Base-by-base conservation (phyloP, 2,797 vertebrate species). In the Sarcoramphus papa region DNA sequence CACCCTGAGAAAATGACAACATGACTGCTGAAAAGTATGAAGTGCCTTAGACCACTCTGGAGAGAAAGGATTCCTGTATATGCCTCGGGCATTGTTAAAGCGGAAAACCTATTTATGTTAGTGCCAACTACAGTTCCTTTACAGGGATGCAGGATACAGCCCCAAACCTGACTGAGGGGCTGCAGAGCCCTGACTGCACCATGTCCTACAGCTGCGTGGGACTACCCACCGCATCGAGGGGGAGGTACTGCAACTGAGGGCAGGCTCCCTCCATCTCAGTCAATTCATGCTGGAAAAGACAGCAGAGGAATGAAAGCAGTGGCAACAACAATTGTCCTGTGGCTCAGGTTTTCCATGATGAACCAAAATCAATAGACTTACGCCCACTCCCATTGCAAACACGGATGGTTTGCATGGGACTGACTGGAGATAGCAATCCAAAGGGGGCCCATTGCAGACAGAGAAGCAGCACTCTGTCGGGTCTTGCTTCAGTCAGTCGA, bases 391-490 rank as follows among this genome's bases (percentile, higher is more conserved):
- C 14, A 10, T 2, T 53, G 43, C 14, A 41, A 60, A 51, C 17
- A 25, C 4, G 17, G 43, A n/a, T 3, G 27, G 25, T 15, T 37
- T 64, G 6, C 1, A 3, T 48, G 43, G 21, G 50, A 54, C 47
- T 56, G 54, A 51, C 1, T 3, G 25, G 22, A 67, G 41, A 33
- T 13, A 68, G 25, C 22, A 54, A 53, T 9, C 31, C 45, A 90
- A 67, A 48, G 33, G 41, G 17, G 53, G 8, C 3, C 7, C 16
- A 23, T 0, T 4, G 6, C 35, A 85, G 50, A 70, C 6, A 6
- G 30, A 63, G 25, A 87, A 62, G 57, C 2, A 0, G 22, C 20
- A 33, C 0, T 3, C 27, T 0, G 0, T 30, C 12, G 1, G 35
- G 23, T 69, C 45, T 76, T 31, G 30, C 54, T 78, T 82, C 22